phyloP scores from a whole-genome alignment of 2,797 vertebrate species.

The Tenualosa ilisha region DNA sequence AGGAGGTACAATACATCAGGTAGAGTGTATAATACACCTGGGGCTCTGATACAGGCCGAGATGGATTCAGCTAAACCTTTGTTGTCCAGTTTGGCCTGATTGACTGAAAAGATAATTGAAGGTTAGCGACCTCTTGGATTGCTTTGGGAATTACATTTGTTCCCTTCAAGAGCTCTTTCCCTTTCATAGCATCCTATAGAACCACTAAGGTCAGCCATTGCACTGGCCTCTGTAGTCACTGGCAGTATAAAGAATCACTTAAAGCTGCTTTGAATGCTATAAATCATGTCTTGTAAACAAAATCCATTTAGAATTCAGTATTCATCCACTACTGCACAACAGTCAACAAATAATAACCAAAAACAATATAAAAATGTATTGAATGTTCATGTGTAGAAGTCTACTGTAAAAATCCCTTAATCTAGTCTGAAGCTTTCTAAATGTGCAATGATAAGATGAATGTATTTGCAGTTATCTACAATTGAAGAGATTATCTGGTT shows the following conservation, averaged over 20 bases:
- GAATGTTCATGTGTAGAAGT: neutral
- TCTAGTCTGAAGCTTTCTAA: neutral
- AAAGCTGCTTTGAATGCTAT: neutral
- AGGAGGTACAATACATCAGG: neutral
- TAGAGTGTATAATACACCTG: neutral
- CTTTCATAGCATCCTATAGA: neutral
- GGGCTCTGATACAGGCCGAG: neutral
- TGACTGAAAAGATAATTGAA: neutral
- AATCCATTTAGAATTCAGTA: neutral
- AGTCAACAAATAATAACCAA: neutral
- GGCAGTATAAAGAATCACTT: neutral
- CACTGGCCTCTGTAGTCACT: neutral
- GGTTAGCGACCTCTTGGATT: conserved; percentile 1
- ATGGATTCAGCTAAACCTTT: neutral
- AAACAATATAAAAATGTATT: neutral
- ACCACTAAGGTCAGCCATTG: neutral
- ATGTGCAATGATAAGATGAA: conserved; percentile 6
- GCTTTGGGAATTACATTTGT: neutral
- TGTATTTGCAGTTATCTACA: conserved; percentile 26
- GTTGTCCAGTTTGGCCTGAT: neutral
- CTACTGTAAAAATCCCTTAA: neutral
- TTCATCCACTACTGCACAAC: neutral
- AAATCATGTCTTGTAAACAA: neutral
- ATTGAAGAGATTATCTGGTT: conserved; percentile 34
- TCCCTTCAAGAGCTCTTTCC: neutral